Conservation (phyloP, 2,113 vertebrate species). For the Nicator chloris region DNA sequence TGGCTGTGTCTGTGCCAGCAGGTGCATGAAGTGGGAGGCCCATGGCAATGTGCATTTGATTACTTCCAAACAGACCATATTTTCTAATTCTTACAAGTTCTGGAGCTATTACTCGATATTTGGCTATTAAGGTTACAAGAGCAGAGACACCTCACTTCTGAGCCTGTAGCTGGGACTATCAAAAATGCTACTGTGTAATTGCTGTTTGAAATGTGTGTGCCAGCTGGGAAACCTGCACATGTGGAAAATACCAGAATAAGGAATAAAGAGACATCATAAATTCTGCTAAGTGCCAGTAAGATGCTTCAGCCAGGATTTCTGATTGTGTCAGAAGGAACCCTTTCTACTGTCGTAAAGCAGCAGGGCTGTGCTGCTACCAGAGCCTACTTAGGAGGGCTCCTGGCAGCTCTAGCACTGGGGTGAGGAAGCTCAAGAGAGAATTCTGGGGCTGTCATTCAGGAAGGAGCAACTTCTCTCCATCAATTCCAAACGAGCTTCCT, state of each 20-base stretch:
- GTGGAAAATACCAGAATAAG: neutral
- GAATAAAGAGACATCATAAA: neutral
- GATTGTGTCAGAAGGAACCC: neutral
- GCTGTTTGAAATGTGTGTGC: neutral
- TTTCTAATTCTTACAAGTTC: neutral
- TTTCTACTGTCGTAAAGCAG: neutral
- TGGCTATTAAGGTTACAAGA: neutral
- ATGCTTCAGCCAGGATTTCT: neutral
- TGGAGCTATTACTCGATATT: neutral
- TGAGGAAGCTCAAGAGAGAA: neutral
- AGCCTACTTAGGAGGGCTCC: accelerated
- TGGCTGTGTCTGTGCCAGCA: slow-evolving; percentile 23
- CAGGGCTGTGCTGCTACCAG: neutral
- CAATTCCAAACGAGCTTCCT: neutral
- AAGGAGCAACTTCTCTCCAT: neutral
- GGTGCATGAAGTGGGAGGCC: slow-evolving; percentile 19
- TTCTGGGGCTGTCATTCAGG: neutral
- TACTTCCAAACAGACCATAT: neutral
- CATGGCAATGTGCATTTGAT: slow-evolving; percentile 9
- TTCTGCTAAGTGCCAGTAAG: neutral
- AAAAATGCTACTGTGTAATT: neutral
- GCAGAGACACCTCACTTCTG: neutral
- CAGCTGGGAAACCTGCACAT: neutral
- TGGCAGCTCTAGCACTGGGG: accelerated
- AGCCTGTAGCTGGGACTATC: neutral